Conservation (phyloP, 2,888 invertebrate genomes). For the Myathropa florea region DNA sequence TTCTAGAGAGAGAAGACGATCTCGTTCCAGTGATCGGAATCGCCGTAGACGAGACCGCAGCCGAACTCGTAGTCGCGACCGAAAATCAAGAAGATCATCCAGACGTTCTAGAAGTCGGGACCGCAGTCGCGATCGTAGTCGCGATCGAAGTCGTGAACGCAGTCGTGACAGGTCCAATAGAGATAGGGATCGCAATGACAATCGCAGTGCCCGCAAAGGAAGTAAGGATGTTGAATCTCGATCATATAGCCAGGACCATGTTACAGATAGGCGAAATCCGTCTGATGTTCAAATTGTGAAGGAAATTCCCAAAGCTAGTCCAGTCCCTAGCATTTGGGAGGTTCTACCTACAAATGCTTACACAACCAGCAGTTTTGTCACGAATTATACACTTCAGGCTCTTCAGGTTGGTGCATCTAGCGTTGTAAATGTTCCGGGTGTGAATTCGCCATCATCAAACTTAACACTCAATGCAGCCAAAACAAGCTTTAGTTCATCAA, state of each 20-base stretch:
- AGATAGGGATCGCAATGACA: conserved; percentile 81
- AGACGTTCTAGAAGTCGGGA: conserved; percentile 77
- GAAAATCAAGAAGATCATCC: conserved; percentile 75
- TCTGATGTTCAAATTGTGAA: conserved; percentile 25
- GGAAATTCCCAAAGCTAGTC: background rate
- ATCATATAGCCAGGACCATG: conserved; percentile 24
- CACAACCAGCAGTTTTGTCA: conserved; percentile 48
- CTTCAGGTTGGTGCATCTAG: conserved; percentile 33
- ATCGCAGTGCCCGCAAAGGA: conserved; percentile 64
- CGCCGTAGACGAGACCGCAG: conserved; percentile 79
- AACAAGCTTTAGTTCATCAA: conserved; percentile 10
- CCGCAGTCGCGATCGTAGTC: conserved; percentile 77
- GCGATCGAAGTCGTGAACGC: conserved; percentile 82
- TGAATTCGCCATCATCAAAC: conserved; percentile 16
- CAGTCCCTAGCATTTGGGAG: conserved; percentile 32
- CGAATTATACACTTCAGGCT: conserved; percentile 57
- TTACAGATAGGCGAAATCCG: conserved; percentile 19
- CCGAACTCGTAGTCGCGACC: conserved; percentile 82
- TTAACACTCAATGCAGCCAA: background rate
- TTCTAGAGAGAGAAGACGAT: conserved; percentile 79
- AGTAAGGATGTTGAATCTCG: conserved; percentile 30
- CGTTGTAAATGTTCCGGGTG: background rate
- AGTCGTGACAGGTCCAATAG: conserved; percentile 73
- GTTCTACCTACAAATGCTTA: conserved; percentile 59
- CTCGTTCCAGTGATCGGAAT: conserved; percentile 77